These are phyloP conservation scores for Eulemur coronatus DNA, from an alignment of 2,797 vertebrate genomes.

Conservation along the genomic window DNA sequence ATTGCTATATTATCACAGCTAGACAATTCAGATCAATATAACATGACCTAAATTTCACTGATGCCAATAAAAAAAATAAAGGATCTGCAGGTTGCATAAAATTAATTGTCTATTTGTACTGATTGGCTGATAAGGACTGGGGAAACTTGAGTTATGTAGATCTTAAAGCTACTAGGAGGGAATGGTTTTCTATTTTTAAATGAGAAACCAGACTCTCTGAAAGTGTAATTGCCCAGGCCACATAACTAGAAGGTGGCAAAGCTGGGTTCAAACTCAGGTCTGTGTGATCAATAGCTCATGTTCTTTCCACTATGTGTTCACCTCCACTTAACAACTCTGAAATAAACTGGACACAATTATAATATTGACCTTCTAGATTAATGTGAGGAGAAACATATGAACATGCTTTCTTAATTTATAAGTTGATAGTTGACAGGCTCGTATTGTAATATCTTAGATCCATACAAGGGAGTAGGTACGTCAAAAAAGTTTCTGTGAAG, in stretches of 20 bases:
- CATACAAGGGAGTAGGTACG: neutral
- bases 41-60: neutral
- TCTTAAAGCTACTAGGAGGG: neutral
- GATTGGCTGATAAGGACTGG: neutral
- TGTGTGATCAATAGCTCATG: neutral
- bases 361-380: neutral
- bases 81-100: neutral
- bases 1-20: neutral
- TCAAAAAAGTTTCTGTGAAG: neutral
- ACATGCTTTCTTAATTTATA: neutral
- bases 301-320: neutral
- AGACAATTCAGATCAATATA: neutral
- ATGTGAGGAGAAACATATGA: neutral
- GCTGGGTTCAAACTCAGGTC: neutral
- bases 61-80: neutral
- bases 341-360: neutral
- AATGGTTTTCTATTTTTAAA: neutral
- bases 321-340: neutral
- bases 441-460: neutral
- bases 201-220: neutral
- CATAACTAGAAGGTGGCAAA: neutral
- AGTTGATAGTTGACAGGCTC: neutral
- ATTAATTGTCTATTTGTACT: neutral
- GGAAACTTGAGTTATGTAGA: neutral
- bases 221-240: neutral